Conservation (phyloP, 2,797 vertebrate genomes). For the Lepilemur ruficaudatus region DNA sequence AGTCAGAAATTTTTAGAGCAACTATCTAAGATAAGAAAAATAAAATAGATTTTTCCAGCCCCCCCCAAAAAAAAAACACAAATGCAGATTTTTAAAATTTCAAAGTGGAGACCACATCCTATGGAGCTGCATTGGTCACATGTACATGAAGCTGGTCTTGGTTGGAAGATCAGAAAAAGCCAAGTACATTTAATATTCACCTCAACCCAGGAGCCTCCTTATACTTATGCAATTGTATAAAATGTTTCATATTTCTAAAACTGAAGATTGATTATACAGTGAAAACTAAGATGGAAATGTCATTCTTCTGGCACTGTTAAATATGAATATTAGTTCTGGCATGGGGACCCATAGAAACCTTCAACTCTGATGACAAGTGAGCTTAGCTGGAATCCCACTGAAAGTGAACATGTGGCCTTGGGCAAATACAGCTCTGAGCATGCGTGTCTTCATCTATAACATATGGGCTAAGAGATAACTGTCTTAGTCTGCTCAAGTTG, state of each 20-base stretch:
- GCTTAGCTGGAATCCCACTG: background rate
- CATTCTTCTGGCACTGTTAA: too few relatives aligned
- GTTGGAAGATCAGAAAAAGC: background rate
- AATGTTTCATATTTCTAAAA: background rate
- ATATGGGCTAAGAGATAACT: background rate
- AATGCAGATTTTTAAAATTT: background rate
- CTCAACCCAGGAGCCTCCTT: background rate
- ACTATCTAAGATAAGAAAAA: constrained; percentile 77
- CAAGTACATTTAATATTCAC: background rate
- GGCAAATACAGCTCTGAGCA: background rate
- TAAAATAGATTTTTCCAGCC: constrained; percentile 85
- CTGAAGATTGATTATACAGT: background rate
- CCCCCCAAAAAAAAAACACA: too few relatives aligned
- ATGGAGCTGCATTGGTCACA: background rate
- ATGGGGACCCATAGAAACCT: background rate
- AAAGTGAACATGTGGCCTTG: background rate
- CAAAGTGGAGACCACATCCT: background rate
- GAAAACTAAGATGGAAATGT: background rate
- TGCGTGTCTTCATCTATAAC: background rate
- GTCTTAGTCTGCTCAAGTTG: background rate
- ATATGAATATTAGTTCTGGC: background rate
- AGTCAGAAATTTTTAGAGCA: constrained; percentile 74
- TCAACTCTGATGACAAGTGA: background rate
- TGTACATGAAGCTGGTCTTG: background rate
- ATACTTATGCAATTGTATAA: background rate